These are phyloP conservation scores for Sinhomidia bicolor DNA, from an alignment of 2,888 invertebrate species.

Conservation along the genomic window DNA sequence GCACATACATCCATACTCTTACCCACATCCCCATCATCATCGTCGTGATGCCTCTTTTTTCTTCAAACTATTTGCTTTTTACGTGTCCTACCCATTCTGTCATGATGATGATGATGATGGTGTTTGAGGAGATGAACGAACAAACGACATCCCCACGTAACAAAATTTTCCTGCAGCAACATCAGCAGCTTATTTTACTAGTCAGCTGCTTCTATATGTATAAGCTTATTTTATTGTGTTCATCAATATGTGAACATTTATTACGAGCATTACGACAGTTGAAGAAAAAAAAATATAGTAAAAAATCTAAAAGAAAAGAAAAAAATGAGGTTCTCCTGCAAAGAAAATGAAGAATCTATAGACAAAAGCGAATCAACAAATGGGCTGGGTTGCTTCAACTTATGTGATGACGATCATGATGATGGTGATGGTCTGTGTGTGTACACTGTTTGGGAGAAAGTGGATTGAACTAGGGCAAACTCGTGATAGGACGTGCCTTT, in stretches of 20 bases:
- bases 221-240: not conserved
- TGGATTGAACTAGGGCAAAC: conserved; percentile 32
- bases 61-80: not conserved
- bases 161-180: too few relatives aligned
- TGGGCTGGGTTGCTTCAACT: not conserved
- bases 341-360: not conserved
- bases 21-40: not conserved
- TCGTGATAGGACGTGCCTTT: conserved; percentile 24
- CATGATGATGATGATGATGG: too few relatives aligned
- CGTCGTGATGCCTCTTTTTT: too few relatives aligned
- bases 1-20: not conserved
- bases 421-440: not conserved
- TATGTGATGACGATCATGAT: not conserved
- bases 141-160: too few relatives aligned
- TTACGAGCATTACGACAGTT: not conserved
- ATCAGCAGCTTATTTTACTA: too few relatives aligned
- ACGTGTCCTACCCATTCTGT: not conserved
- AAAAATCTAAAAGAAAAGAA: too few relatives aligned
- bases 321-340: not conserved
- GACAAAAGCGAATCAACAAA: not conserved
- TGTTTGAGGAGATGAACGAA: too few relatives aligned
- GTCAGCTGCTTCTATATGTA: too few relatives aligned
- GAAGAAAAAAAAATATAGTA: too few relatives aligned
- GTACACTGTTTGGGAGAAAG: conserved; percentile 7
- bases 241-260: not conserved